Base-by-base conservation (phyloP, 2,113 vertebrate species). In the Platichthys stellatus region DNA sequence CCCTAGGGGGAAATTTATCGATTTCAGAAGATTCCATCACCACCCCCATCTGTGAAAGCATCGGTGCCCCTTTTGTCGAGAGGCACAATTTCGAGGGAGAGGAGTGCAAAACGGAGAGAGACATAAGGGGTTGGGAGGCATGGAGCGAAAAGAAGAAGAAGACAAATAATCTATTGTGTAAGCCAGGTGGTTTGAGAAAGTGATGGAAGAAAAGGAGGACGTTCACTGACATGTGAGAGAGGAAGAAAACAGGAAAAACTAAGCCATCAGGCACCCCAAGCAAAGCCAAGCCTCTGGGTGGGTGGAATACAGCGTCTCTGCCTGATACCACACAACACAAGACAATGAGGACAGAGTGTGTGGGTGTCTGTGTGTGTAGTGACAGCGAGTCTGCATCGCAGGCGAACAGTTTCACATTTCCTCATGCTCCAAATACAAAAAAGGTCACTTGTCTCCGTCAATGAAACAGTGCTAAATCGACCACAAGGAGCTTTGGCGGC, bases 381-480 rank as follows among this genome's bases (percentile, higher is more conserved):
- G 66, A 72, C 66, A 53, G 82, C 49, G 45, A 49, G 63, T 82
- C 63, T 76, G 75, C 23, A 58, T 64, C 4, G 13, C 3, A 45
- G 70, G 66, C 62, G 63, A 63, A 78, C 68, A 68, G 73, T 80
- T 61, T 73, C 84, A 76, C 76, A 76, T 89, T 84, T 85, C 82
- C 89, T 90, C 74, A 90, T 82, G 90, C 86, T 89, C 81, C 72
- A 86, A 69, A 90, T 88, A 84, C 76, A 88, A 88, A 88, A 84
- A 83, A 90, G 91, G 90, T 92, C 90, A 91, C 74, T 88, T 56
- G 78, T 81, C 86, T 82, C 65, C 87, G 80, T 89, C 81, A 90
- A 89, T 90, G 86, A 87, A 85, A 85, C 72, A 79, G 88, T 81
- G 86, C 90, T 88, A 87, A 93, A 94, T 89, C 69, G 83, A 87